These are phyloP conservation scores for Tyrannus savana DNA, from an alignment of 2,113 vertebrate species.

Conservation along the genomic window DNA sequence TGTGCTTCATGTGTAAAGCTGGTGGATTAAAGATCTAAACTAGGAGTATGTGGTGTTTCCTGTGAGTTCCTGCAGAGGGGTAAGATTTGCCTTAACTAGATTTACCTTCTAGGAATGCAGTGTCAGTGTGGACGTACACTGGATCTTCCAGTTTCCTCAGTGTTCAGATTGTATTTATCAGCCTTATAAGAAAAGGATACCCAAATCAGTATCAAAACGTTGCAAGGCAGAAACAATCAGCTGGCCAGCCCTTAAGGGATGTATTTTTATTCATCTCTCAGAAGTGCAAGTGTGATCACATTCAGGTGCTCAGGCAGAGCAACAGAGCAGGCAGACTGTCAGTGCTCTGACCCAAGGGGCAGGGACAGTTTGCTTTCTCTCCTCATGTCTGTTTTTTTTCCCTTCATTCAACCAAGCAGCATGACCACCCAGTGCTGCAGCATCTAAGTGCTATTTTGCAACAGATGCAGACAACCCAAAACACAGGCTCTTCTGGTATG, in stretches of 20 bases:
- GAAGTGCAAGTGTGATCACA: neutral
- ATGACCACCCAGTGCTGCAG: neutral
- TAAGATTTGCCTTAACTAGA: neutral
- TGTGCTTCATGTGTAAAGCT: neutral
- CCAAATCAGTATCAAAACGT: neutral
- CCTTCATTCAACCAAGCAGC: neutral
- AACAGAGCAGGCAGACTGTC: neutral
- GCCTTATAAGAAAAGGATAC: neutral
- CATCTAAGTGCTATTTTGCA: neutral
- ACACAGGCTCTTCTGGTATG: neutral
- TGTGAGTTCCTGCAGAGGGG: neutral
- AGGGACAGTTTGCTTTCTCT: neutral
- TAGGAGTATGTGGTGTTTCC: neutral
- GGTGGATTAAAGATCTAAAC: neutral
- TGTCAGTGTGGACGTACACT: neutral
- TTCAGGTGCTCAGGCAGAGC: neutral
- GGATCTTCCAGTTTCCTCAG: neutral
- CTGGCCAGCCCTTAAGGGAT: neutral
- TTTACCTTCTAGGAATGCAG: neutral
- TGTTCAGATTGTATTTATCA: neutral
- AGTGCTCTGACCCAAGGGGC: neutral
- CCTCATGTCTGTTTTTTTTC: neutral
- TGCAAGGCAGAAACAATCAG: neutral
- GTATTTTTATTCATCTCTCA: neutral
- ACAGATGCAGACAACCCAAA: neutral